Percentiles rank a stretch among this genome's conserved stretches.
Evolutionary conservation across 1,140 invertebrate species (phyloP).

Genomic region (Dreissena polymorpha): DNA sequence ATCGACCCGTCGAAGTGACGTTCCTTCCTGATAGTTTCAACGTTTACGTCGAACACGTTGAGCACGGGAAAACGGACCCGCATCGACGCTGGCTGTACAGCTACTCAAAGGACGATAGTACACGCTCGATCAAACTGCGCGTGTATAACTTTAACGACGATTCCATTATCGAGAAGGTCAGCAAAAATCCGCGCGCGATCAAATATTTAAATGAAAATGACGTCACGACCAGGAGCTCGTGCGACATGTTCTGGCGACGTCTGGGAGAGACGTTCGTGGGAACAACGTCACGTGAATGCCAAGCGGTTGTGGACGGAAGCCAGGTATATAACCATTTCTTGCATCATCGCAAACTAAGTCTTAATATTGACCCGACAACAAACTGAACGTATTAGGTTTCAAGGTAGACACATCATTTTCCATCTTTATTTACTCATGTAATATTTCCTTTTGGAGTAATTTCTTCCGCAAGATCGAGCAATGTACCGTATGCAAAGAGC

Average conservation of each 20-base stretch:
- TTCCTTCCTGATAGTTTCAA: constrained; percentile 45
- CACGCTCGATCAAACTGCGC: constrained; percentile 32
- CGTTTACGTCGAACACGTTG: constrained; percentile 45
- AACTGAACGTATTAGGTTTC: no score
- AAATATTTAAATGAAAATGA: constrained; percentile 39
- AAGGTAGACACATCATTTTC: no score
- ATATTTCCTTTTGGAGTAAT: no score
- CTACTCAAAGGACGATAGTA: constrained; percentile 40
- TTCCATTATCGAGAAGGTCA: constrained; percentile 42
- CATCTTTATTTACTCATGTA: no score
- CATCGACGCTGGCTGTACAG: constrained; percentile 52
- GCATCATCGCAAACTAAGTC: no score
- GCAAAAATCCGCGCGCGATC: constrained; percentile 34
- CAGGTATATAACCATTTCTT: constrained; percentile 22
- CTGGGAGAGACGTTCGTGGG: constrained; percentile 44
- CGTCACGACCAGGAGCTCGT: constrained; percentile 31
- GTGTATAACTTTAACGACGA: constrained; percentile 45
- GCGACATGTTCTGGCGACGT: constrained; percentile 52
- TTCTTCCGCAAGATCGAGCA: no score
- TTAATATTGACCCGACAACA: no score
- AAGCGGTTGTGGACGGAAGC: constrained; percentile 25
- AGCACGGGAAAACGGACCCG: constrained; percentile 33
- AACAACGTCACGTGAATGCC: constrained; percentile 40
- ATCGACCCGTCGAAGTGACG: constrained; percentile 51
- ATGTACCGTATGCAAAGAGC: no score